Evolutionary conservation across 2,888 invertebrate species (phyloP).

Genomic region (Metacarcinus magister): DNA sequence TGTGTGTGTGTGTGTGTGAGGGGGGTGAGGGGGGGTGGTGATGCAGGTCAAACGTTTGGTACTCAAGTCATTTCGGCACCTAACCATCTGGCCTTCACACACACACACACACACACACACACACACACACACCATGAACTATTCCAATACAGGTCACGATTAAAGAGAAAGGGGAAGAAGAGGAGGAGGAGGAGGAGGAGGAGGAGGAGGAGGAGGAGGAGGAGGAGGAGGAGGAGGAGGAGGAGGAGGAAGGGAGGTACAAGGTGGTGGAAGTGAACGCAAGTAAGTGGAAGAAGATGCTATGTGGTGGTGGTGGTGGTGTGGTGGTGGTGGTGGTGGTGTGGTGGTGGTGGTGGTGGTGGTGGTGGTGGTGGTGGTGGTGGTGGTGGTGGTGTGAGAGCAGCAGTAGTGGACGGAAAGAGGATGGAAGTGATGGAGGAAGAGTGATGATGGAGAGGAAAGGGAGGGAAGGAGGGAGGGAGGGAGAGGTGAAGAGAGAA

Average conservation of each 20-base stretch:
- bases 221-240: background rate
- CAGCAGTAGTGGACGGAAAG: background rate
- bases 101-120: no score
- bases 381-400: background rate
- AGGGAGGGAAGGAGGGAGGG: background rate
- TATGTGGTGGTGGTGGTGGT: no score
- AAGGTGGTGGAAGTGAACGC: background rate
- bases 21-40: no score
- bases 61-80: no score
- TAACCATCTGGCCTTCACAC: no score
- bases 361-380: background rate
- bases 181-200: background rate
- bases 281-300: background rate
- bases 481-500: background rate
- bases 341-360: background rate
- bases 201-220: background rate
- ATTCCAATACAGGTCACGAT: no score
- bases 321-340: background rate
- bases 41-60: no score
- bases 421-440: background rate
- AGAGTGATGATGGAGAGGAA: background rate
- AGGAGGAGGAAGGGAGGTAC: background rate
- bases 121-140: no score
- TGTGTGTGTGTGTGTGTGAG: no score
- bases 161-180: no score